Percentiles rank a stretch among this genome's conserved stretches.
Conservation (phyloP, 2,888 invertebrate species). For the Tetramorium bicarinatum region DNA sequence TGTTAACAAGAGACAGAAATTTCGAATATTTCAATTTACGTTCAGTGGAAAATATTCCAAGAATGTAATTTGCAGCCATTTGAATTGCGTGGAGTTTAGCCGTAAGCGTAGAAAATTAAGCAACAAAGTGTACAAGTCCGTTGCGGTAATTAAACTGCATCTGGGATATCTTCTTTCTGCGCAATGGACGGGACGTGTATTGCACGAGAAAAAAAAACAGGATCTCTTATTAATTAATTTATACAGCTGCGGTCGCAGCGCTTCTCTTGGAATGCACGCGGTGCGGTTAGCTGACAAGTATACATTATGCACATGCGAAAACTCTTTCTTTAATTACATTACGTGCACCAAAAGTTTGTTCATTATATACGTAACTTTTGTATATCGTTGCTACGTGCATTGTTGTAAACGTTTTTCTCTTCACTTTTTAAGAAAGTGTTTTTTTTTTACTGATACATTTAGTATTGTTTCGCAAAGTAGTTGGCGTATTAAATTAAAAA, state of each 20-base stretch:
- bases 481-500: background rate
- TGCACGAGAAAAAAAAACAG: conserved; percentile 6
- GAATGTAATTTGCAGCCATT: conserved; percentile 34
- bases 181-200: background rate
- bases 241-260: background rate
- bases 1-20: conserved; percentile 27
- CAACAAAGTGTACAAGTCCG: conserved; percentile 16
- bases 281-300: conserved; percentile 9
- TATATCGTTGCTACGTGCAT: background rate
- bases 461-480: background rate
- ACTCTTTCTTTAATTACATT: conserved; percentile 18
- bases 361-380: background rate
- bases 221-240: conserved; percentile 35
- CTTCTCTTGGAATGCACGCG: background rate
- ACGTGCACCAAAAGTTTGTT: conserved; percentile 27
- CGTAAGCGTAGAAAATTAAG: conserved; percentile 6
- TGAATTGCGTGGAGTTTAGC: conserved; percentile 17
- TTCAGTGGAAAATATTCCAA: conserved; percentile 22
- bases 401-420: background rate
- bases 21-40: conserved; percentile 36
- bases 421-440: background rate
- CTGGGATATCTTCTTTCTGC: conserved; percentile 30
- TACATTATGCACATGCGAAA: background rate
- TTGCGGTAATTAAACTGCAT: conserved; percentile 26
- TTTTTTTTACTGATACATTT: background rate